Evolutionary conservation across 2,888 invertebrate species (phyloP), one percentile per base, ranked within the genome.

Genomic region (Campoplex capitator): DNA sequence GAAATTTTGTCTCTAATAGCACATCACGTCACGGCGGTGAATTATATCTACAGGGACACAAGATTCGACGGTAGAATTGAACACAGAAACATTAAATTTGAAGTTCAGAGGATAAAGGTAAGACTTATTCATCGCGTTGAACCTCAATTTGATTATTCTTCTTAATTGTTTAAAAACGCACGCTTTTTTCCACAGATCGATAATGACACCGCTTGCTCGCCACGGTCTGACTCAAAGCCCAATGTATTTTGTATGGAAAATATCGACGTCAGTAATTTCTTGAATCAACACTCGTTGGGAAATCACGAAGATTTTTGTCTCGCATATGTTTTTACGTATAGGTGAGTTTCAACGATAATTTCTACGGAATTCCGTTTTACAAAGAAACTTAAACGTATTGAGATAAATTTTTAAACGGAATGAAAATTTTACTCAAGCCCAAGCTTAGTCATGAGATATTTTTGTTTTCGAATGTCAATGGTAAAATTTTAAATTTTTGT

Each of bases 291-390:
- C 95, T 99, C 99, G 16, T 96, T 99, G 89, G 97, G 98, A 83
- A 98, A 99, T 95, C 99, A 99, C 94, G 98, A 99, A 92, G 98
- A 98, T 95, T 99, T 99, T 95, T 99, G 99, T 94, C 96, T 99
- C 88, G 99, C 99, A n/a, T 99, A 99, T 94, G 98, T 99, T 88
- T 99, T 99, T 95, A 99, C 99, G 0, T 98, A 98, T 94, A 90
- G 93, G 94, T 93, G 87, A 48, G 54, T 78, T 56, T 16, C 32
- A 16, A 7, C 62, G 62, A 62, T 62, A 11, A 7, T 4, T 62
- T 16, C 28, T 16, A 16, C 3, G 3, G 16, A 16, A 32, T 62
- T 16, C 4, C 13, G 1, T 6, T 32, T 7, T 16, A 28, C 28
- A 13, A 11, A 28, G 1, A 4, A 28, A 28, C 13, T 7, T 13